Percentiles rank a stretch among this genome's conserved stretches.
Evolutionary conservation across 2,797 vertebrate genomes (phyloP).

Genomic region (Graptemys geographica): DNA sequence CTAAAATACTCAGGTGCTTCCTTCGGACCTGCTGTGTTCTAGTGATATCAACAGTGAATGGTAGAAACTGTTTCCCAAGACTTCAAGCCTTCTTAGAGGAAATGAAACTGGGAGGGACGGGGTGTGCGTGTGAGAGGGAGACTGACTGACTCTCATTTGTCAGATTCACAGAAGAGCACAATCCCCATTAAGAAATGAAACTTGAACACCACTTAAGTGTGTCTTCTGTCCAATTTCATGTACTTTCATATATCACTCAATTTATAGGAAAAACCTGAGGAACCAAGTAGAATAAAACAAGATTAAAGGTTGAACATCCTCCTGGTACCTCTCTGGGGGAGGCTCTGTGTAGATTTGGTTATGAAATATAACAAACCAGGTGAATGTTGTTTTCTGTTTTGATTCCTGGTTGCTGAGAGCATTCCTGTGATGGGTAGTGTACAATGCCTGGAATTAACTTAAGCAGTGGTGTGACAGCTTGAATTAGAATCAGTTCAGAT

Average conservation of each 20-base stretch:
- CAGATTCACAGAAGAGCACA: conserved; percentile 69
- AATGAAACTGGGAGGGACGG: conserved; percentile 39
- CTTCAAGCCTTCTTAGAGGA: conserved; percentile 58
- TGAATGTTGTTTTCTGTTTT: conserved; percentile 12
- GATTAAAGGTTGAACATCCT: conserved; percentile 17
- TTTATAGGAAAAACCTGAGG: conserved; percentile 41
- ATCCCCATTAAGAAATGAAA: conserved; percentile 71
- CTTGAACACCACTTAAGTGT: conserved; percentile 66
- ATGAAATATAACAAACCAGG: conserved; percentile 11
- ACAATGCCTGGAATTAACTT: conserved; percentile 8
- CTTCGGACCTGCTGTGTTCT: conserved; percentile 12
- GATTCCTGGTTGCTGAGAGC: neutral
- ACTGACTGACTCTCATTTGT: conserved; percentile 48
- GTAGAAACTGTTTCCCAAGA: conserved; percentile 63
- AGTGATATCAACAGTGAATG: conserved; percentile 51
- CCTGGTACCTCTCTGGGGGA: conserved; percentile 6
- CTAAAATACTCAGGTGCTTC: conserved; percentile 57
- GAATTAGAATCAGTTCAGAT: conserved; percentile 4
- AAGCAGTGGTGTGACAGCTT: neutral
- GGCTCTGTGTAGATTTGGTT: neutral
- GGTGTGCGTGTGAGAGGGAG: neutral
- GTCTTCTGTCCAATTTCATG: conserved; percentile 57
- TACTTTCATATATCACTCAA: conserved; percentile 68
- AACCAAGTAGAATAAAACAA: conserved; percentile 20
- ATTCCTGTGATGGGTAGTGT: neutral